Evolutionary conservation across 2,113 vertebrate genomes (phyloP).

Genomic region (Eurypyga helias): DNA sequence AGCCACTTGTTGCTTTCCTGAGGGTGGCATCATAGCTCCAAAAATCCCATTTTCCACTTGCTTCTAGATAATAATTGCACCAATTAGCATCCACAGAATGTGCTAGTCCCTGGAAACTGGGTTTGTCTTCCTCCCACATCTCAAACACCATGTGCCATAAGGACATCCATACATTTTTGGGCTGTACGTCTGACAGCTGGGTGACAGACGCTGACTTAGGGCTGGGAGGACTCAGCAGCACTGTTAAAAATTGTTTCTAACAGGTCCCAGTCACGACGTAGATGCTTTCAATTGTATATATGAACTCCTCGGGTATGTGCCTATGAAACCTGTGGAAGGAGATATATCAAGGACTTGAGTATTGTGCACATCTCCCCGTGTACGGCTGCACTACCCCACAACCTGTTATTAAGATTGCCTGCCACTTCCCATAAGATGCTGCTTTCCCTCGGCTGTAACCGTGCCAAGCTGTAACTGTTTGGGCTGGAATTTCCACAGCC

Average conservation of each 20-base stretch:
- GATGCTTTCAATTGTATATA: rapidly evolving
- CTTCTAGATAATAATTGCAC: conserved; percentile 7
- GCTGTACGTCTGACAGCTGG: background rate
- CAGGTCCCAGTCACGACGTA: rapidly evolving
- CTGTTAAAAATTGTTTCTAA: background rate
- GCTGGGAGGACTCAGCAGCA: rapidly evolving
- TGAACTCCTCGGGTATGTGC: background rate
- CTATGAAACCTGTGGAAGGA: background rate
- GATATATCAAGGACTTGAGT: background rate
- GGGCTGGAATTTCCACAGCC: background rate
- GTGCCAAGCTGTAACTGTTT: background rate
- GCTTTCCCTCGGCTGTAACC: background rate
- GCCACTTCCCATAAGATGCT: background rate
- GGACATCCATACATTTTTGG: background rate
- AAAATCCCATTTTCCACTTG: background rate
- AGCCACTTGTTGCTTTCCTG: background rate
- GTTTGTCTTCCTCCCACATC: background rate
- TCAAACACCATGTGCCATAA: rapidly evolving
- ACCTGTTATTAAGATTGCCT: background rate
- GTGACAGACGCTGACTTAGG: background rate
- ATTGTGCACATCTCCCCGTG: rapidly evolving
- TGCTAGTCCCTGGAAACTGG: rapidly evolving
- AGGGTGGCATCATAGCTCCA: background rate
- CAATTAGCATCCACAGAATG: background rate
- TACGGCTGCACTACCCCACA: background rate